phyloP scores from a whole-genome alignment of 1,140 invertebrate genomes.

The Reticulitermes speratus region DNA sequence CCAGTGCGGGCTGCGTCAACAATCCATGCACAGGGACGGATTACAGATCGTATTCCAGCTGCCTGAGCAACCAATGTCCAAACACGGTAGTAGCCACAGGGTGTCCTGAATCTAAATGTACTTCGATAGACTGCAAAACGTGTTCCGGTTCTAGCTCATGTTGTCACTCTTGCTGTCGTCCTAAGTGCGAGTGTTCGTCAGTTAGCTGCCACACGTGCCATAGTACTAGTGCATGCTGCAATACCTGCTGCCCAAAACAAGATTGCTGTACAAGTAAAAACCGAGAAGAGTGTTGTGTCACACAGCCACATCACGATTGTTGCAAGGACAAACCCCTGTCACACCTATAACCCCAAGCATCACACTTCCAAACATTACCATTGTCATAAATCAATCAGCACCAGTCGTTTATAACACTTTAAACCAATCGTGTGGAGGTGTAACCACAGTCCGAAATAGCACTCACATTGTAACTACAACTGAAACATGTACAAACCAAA shows the following conservation, averaged over 20 bases:
- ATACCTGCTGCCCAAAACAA: not conserved
- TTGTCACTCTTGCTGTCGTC: not conserved
- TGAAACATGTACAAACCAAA: not conserved
- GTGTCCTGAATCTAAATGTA: constrained; percentile 19
- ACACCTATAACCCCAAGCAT: not conserved
- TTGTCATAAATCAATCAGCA: not conserved
- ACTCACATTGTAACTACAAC: not conserved
- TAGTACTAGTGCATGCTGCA: not conserved
- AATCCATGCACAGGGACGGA: not conserved
- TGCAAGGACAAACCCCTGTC: not conserved
- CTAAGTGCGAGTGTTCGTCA: not conserved
- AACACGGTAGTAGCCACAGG: constrained; percentile 7
- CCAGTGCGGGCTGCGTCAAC: not conserved
- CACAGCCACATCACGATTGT: not conserved
- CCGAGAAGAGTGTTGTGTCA: not conserved
- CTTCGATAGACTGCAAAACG: not conserved
- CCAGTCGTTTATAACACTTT: not conserved
- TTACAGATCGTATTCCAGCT: constrained; percentile 1
- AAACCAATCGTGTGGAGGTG: not conserved
- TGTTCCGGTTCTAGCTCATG: not conserved
- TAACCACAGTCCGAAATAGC: not conserved
- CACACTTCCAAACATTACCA: not conserved
- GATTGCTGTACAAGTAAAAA: not conserved
- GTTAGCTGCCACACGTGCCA: not conserved
- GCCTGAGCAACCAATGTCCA: not conserved